These are phyloP conservation scores for Ginglymostoma cirratum DNA, from an alignment of 2,113 vertebrate genomes.

Conservation along the genomic window DNA sequence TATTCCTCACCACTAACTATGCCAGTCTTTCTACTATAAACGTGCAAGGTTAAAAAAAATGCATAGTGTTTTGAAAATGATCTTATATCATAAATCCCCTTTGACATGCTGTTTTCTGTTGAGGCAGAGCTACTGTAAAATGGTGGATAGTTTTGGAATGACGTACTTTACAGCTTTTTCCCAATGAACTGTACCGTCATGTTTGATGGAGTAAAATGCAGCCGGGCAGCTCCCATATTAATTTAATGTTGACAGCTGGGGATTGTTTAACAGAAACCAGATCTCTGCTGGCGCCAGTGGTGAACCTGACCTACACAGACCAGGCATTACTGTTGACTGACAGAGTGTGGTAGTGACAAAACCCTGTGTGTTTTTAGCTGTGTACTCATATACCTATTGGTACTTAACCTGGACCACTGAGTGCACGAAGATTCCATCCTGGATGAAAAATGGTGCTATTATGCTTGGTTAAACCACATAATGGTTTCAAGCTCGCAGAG, in stretches of 20 bases:
- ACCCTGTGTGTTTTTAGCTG: neutral
- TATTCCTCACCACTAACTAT: neutral
- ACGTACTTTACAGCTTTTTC: neutral
- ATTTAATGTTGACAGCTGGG: constrained; percentile 14
- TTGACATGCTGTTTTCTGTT: neutral
- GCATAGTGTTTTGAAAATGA: neutral
- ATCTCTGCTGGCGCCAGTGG: neutral
- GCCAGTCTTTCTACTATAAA: neutral
- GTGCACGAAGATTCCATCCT: neutral
- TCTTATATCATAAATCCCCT: neutral
- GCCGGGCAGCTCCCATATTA: neutral
- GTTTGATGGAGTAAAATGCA: neutral
- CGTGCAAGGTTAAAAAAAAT: neutral
- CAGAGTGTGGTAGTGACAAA: neutral
- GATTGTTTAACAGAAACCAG: constrained; percentile 22
- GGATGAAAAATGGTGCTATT: neutral
- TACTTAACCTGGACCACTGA: neutral
- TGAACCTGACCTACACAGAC: neutral
- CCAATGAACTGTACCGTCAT: neutral
- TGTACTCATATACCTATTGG: too few relatives aligned
- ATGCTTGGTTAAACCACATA: neutral
- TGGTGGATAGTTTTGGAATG: neutral
- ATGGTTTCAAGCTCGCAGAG: neutral
- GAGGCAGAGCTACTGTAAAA: neutral
- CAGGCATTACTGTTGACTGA: neutral